Evolutionary conservation across 2,888 invertebrate genomes (phyloP).

Genomic region (Lithophane socia): DNA sequence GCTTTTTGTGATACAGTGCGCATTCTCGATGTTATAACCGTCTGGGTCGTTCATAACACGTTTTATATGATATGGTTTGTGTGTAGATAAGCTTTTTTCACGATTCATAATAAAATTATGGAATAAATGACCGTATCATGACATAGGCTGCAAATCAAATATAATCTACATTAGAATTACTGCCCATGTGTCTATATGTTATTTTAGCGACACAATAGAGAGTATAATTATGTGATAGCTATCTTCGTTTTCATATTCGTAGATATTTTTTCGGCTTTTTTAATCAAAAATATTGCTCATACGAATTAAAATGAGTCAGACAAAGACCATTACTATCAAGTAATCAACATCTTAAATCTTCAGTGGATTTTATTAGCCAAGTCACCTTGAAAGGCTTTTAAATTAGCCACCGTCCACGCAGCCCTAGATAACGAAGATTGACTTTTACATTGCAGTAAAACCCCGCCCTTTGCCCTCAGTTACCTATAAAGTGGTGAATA

Average conservation of each 20-base stretch:
- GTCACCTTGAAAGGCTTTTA: slow-evolving; percentile 69
- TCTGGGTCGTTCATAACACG: slow-evolving; percentile 45
- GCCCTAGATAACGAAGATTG: slow-evolving; percentile 78
- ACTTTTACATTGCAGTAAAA: slow-evolving; percentile 77
- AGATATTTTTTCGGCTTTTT: neutral
- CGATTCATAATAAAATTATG: neutral
- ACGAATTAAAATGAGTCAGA: neutral
- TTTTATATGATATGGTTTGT: slow-evolving; percentile 49
- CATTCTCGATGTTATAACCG: slow-evolving; percentile 21
- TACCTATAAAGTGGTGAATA: slow-evolving; percentile 58
- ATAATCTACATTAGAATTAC: neutral
- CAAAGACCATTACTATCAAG: slow-evolving; percentile 7
- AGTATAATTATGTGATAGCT: neutral
- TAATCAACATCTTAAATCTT: slow-evolving; percentile 37
- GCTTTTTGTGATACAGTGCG: slow-evolving; percentile 48
- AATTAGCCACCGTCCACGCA: slow-evolving; percentile 67
- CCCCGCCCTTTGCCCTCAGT: slow-evolving; percentile 56
- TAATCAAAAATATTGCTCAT: neutral
- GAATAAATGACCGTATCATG: neutral
- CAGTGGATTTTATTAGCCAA: slow-evolving; percentile 33
- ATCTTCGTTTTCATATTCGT: no score
- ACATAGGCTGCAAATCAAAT: neutral
- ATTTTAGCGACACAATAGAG: neutral
- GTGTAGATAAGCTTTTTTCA: neutral
- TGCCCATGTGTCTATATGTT: neutral